A percentile compares a stretch with the other conserved stretches of the same genome.
These are phyloP conservation scores for Muntiacus muntjak DNA, from an alignment of 2,113 vertebrate genomes.

Conservation along the genomic window DNA sequence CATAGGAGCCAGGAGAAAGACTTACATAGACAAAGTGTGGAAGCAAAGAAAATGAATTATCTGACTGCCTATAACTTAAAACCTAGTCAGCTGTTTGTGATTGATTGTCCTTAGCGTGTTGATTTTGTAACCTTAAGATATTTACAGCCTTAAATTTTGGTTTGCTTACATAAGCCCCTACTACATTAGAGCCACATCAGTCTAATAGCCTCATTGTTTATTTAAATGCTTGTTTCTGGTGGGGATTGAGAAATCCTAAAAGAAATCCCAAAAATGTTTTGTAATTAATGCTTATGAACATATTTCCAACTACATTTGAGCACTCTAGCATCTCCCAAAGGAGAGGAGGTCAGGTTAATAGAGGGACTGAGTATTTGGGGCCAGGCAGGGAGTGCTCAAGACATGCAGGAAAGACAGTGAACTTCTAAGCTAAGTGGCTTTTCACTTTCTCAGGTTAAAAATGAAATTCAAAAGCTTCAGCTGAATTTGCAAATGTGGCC, in stretches of 20 bases:
- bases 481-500: neutral
- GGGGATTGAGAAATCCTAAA: neutral
- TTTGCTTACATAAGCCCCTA: neutral
- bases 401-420: neutral
- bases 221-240: neutral
- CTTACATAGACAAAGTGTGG: neutral
- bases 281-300: too few species aligned
- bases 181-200: neutral
- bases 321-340: too few species aligned
- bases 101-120: neutral
- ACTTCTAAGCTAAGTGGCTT: neutral
- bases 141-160: neutral
- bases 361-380: neutral
- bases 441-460: neutral
- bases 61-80: neutral
- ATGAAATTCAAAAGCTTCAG: neutral
- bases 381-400: neutral
- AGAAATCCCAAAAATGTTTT: too few species aligned
- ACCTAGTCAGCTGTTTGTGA: neutral
- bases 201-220: neutral
- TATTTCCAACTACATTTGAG: too few species aligned
- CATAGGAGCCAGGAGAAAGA: neutral
- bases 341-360: neutral
- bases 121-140: neutral
- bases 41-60: neutral